Conservation (phyloP, 1,140 invertebrate genomes). For the Andrena cerasifolii region DNA sequence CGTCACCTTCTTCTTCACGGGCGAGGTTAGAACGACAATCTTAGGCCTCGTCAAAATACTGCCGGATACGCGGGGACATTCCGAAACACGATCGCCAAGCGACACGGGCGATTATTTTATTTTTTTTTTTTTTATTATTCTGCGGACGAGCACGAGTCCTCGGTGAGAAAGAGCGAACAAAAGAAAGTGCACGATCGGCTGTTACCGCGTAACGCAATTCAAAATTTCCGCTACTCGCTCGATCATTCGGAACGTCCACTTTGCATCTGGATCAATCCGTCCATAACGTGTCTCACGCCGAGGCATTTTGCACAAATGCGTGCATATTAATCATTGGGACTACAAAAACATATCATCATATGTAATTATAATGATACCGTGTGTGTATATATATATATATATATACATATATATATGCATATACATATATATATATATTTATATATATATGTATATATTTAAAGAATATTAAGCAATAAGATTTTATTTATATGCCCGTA, state of each 20-base stretch:
- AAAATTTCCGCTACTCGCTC: constrained; percentile 42
- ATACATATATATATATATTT: constrained; percentile 66
- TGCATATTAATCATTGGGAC: constrained; percentile 83
- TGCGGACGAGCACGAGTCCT: background rate
- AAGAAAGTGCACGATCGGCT: constrained; percentile 1
- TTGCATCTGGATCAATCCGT: constrained; percentile 81
- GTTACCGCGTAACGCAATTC: background rate
- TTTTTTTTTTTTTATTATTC: background rate
- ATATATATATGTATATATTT: constrained; percentile 36
- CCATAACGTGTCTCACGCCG: constrained; percentile 79
- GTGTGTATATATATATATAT: constrained; percentile 6
- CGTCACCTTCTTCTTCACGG: constrained; percentile 55
- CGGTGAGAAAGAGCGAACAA: constrained; percentile 15
- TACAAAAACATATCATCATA: constrained; percentile 83
- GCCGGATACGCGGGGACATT: constrained; percentile 76
- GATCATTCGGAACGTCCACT: constrained; percentile 74
- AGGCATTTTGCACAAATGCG: constrained; percentile 79
- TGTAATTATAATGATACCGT: constrained; percentile 73
- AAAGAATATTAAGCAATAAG: constrained; percentile 81
- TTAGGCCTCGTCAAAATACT: constrained; percentile 81
- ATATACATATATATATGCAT: too few species aligned
- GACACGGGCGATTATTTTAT: background rate
- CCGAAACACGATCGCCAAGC: constrained; percentile 65
- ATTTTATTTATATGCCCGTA: constrained; percentile 81
- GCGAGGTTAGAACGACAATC: constrained; percentile 79